These are phyloP conservation scores for Eublepharis macularius DNA, from an alignment of 2,113 vertebrate species.

Conservation along the genomic window DNA sequence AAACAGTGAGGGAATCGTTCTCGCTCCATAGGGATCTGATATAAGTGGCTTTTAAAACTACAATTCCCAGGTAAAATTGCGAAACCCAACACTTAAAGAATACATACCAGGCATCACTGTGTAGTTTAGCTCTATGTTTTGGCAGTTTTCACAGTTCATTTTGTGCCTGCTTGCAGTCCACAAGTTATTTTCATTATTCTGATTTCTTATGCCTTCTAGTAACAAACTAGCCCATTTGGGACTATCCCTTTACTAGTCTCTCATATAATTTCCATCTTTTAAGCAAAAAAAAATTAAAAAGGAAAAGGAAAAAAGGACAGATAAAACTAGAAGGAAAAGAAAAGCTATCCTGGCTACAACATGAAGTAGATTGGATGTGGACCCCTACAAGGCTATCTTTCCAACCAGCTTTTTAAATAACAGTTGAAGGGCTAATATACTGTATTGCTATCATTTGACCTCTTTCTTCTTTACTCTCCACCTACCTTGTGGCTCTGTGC, in stretches of 20 bases:
- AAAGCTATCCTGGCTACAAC: neutral
- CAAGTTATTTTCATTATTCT: neutral
- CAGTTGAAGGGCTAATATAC: neutral
- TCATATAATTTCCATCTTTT: neutral
- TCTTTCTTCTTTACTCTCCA: neutral
- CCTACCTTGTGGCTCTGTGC: neutral
- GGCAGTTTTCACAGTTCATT: neutral
- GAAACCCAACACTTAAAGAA: too few species aligned
- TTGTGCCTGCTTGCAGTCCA: neutral
- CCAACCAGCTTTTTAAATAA: neutral
- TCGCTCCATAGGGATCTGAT: too few species aligned
- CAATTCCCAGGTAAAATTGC: too few species aligned
- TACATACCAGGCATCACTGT: too few species aligned
- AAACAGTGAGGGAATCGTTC: too few species aligned
- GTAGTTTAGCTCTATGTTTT: neutral
- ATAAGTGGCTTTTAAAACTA: too few species aligned
- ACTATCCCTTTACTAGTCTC: neutral
- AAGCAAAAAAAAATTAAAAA: neutral
- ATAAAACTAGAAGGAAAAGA: too few species aligned
- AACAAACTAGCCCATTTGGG: neutral
- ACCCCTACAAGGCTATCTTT: neutral
- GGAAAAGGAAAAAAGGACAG: neutral
- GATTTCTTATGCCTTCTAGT: neutral
- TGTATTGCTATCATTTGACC: neutral
- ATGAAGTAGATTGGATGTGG: too few species aligned